phyloP scores from a whole-genome alignment of 2,888 invertebrate genomes.

The Hirtodrosophila cameraria region DNA sequence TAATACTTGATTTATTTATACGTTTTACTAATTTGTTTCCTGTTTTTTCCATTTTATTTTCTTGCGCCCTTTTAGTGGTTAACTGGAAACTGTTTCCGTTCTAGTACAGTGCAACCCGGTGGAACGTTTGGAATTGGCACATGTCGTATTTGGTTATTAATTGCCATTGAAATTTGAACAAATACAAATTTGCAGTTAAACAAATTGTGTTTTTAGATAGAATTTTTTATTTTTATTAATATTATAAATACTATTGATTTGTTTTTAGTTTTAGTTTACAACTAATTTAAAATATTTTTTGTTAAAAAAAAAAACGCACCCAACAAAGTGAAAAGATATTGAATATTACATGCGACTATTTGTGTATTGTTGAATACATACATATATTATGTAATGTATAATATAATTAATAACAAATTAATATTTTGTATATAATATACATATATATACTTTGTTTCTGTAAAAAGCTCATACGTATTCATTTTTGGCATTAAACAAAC shows the following conservation, averaged over 20 bases:
- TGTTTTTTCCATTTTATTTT: slow-evolving; percentile 31
- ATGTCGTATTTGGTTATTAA: slow-evolving; percentile 54
- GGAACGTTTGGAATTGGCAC: slow-evolving; percentile 68
- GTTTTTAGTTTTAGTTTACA: slow-evolving; percentile 69
- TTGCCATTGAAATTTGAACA: slow-evolving; percentile 71
- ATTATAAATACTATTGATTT: slow-evolving; percentile 70
- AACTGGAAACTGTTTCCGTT: slow-evolving; percentile 83
- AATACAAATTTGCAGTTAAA: slow-evolving; percentile 64
- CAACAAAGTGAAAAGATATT: slow-evolving; percentile 37
- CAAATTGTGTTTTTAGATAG: slow-evolving; percentile 78
- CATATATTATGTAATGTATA: slow-evolving; percentile 63
- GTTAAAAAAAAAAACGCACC: slow-evolving; percentile 42
- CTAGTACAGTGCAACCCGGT: slow-evolving; percentile 60
- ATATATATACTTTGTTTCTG: slow-evolving; percentile 52
- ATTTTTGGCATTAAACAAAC: slow-evolving; percentile 53
- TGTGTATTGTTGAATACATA: slow-evolving; percentile 15
- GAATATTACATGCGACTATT: slow-evolving; percentile 28
- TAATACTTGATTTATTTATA: neutral
- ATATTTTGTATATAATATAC: slow-evolving; percentile 40
- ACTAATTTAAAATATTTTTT: slow-evolving; percentile 61
- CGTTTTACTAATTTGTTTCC: slow-evolving; percentile 13
- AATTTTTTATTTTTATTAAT: slow-evolving; percentile 79
- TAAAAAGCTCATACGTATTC: slow-evolving; percentile 57
- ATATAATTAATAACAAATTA: slow-evolving; percentile 35
- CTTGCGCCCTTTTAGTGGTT: slow-evolving; percentile 75